Evolutionary conservation across 1,140 invertebrate species (phyloP).

Genomic region (Phortica variegata): DNA sequence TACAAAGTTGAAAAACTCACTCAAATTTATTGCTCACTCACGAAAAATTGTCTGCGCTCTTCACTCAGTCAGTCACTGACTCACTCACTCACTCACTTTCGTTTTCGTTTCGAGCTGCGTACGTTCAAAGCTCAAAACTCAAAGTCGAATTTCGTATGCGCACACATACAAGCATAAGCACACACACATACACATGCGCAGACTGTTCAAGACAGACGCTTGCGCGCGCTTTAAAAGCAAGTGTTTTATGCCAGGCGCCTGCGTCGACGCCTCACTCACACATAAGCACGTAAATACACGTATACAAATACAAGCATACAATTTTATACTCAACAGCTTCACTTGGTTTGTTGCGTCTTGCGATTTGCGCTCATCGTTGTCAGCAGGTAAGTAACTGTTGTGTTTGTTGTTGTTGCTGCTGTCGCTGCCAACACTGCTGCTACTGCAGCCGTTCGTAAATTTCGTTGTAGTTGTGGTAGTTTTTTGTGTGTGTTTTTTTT

Average conservation of each 20-base stretch:
- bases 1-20: conserved; percentile 18
- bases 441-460: conserved; percentile 21
- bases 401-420: conserved; percentile 5
- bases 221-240: conserved; percentile 12
- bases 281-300: not conserved
- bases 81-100: conserved; percentile 35
- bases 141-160: conserved; percentile 1
- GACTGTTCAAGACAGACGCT: no score
- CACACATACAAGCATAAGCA: no score
- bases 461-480: no score
- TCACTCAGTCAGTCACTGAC: not conserved
- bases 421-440: conserved; percentile 3
- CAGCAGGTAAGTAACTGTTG: no score
- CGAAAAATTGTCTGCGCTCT: no score
- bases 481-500: not conserved
- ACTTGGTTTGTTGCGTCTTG: not conserved
- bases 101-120: conserved; percentile 30
- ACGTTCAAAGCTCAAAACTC: conserved; percentile 17
- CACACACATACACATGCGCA: no score
- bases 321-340: conserved; percentile 1
- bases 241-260: conserved; percentile 23
- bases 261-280: conserved; percentile 4
- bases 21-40: conserved; percentile 17
- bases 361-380: no score
- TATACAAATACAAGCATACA: not conserved